Evolutionary conservation across 2,888 invertebrate species (phyloP), one percentile per base, ranked within the genome.

Genomic region (Erebia epiphron): DNA sequence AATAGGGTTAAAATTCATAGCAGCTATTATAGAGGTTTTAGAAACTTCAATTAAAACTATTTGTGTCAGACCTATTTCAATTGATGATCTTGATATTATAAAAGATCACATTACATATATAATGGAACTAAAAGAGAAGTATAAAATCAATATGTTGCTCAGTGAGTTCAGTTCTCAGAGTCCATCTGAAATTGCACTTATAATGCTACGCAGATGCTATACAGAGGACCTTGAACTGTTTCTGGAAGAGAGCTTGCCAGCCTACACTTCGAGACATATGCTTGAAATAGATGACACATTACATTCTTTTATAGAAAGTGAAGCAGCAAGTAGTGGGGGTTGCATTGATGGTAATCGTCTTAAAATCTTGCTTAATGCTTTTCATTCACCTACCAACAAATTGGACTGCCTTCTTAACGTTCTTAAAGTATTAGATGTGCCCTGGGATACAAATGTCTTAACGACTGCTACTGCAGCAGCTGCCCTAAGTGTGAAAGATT

Each of bases 191-290:
- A 86, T 93, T 43, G 88, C 88, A 21, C 82, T 92, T 62, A 89
- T 93, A 62, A 93, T 94, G 90, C 80, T 94, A 74, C 86, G 91
- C 7, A 85, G 94, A n/a, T 92, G 92, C 75, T 93, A 93, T 73
- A 91, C 90, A 58, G 94, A 94, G 83, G 94, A 94, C 79, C 79
- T 94, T 41, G 82, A 86, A 78, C 72, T 78, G 46, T 91, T 92
- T 79, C 79, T 94, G 74, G 84, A 85, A 73, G 83, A 89, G 70
- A 93, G 89, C 80, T 86, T 94, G 69, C 86, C 90, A n/a, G 79
- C 81, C 35, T 94, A 88, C 84, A 85, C 89, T 63, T 83, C 87
- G 65, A 81, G 88, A 65, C 83, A 92, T 80, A 79, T 85, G 74
- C 88, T 94, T 82, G 92, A 92, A 78, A 79, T 90, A 67, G 94